phyloP scores from a whole-genome alignment of 2,113 vertebrate species.

The Microtus oregoni region DNA sequence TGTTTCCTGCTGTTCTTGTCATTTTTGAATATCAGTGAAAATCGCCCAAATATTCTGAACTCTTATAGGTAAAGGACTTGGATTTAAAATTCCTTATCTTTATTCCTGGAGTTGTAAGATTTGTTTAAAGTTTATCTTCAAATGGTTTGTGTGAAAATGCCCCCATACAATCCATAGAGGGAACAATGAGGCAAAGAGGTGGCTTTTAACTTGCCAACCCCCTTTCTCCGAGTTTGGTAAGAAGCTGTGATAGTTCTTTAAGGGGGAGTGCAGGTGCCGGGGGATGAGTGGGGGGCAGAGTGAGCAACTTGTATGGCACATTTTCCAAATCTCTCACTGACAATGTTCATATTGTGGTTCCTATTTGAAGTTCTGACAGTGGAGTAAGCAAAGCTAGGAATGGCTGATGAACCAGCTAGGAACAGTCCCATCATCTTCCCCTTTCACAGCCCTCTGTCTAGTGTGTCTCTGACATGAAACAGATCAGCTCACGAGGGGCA shows the following conservation, averaged over 20 bases:
- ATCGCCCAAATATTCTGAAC: not conserved
- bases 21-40: not conserved
- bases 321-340: conserved; percentile 52
- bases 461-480: conserved; percentile 50
- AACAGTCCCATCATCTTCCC: not conserved
- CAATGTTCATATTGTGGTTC: conserved; percentile 32
- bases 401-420: not conserved
- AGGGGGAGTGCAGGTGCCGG: no score
- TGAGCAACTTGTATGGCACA: not conserved
- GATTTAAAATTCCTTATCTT: not conserved
- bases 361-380: conserved; percentile 54
- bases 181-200: not conserved
- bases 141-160: not conserved
- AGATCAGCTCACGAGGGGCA: conserved; percentile 1
- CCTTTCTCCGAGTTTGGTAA: not conserved
- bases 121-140: not conserved
- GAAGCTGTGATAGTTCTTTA: not conserved
- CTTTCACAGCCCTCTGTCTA: conserved; percentile 28
- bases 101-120: not conserved
- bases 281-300: no score
- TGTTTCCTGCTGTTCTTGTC: not conserved
- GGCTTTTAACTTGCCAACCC: not conserved
- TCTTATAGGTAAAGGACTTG: not conserved
- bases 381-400: not conserved
- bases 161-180: not conserved